Conservation (phyloP, 2,888 invertebrate species). For the Torymus auratus region DNA sequence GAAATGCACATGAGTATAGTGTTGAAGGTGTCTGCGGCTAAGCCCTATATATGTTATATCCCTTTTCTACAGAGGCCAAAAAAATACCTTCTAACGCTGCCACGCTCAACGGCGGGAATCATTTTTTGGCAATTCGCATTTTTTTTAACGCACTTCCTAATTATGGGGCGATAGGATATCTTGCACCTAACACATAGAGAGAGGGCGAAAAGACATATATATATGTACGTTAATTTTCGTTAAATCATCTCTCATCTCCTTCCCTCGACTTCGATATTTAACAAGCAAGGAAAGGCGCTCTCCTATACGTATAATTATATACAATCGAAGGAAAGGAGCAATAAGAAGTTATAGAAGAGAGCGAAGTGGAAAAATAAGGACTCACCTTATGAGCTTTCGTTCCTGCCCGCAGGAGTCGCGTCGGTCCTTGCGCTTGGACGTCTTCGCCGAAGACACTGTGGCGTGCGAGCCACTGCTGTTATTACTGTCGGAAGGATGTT, state of each 20-base stretch:
- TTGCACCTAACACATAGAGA: constrained; percentile 23
- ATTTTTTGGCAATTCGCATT: constrained; percentile 29
- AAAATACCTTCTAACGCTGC: constrained; percentile 30
- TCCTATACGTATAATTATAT: too few relatives aligned
- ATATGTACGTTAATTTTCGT: too few relatives aligned
- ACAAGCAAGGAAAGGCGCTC: too few relatives aligned
- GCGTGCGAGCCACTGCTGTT: constrained; percentile 66
- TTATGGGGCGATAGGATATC: constrained; percentile 38
- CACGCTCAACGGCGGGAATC: constrained; percentile 4
- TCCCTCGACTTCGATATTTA: too few relatives aligned
- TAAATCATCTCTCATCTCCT: too few relatives aligned
- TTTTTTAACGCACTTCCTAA: constrained; percentile 20
- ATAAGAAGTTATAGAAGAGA: too few relatives aligned
- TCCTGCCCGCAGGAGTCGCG: constrained; percentile 79
- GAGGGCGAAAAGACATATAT: constrained; percentile 1
- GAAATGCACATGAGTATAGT: not conserved
- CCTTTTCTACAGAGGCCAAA: constrained; percentile 12
- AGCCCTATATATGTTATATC: constrained; percentile 4
- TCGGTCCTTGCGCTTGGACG: constrained; percentile 81
- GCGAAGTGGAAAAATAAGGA: not conserved
- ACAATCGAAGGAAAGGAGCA: too few relatives aligned
- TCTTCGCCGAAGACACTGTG: constrained; percentile 79
- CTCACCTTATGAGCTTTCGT: constrained; percentile 73
- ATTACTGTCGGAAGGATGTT: constrained; percentile 76
- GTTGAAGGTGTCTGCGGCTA: constrained; percentile 20